Evolutionary conservation across 2,888 invertebrate genomes (phyloP).

Genomic region (Phortica okadai): DNA sequence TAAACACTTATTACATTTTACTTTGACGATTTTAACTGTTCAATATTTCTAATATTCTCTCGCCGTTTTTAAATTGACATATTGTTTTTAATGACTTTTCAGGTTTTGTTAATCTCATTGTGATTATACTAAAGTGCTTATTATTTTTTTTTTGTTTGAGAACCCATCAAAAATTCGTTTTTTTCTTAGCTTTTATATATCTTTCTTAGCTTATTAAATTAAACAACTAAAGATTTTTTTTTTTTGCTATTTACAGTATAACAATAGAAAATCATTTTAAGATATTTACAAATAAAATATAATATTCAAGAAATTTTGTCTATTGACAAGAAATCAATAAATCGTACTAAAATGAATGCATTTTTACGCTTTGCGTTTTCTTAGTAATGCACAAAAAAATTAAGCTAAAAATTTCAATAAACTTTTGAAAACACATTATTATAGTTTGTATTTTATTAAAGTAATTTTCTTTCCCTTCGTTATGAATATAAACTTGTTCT

Average conservation of each 20-base stretch:
- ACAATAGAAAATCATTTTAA: conserved; percentile 28
- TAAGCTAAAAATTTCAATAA: conserved; percentile 44
- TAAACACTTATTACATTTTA: too few species aligned
- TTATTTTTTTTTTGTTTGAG: conserved; percentile 25
- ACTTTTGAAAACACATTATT: conserved; percentile 45
- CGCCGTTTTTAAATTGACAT: background rate
- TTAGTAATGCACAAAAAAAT: conserved; percentile 31
- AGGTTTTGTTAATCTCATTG: conserved; percentile 7
- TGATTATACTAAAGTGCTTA: conserved; percentile 20
- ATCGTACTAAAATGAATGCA: conserved; percentile 11
- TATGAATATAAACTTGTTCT: conserved; percentile 54
- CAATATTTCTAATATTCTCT: background rate
- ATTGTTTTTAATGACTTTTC: background rate
- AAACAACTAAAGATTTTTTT: conserved; percentile 40
- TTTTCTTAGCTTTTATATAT: conserved; percentile 19
- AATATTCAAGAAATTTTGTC: conserved; percentile 39
- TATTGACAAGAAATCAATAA: conserved; percentile 55
- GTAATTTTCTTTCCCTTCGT: conserved; percentile 39
- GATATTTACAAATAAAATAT: conserved; percentile 41
- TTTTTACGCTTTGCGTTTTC: conserved; percentile 34
- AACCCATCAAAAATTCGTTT: background rate
- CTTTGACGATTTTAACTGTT: background rate
- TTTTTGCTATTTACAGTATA: conserved; percentile 51
- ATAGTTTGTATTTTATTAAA: conserved; percentile 39
- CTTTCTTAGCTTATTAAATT: conserved; percentile 23